These are phyloP conservation scores for Merops nubicus DNA, from an alignment of 2,113 vertebrate genomes.

Conservation along the genomic window DNA sequence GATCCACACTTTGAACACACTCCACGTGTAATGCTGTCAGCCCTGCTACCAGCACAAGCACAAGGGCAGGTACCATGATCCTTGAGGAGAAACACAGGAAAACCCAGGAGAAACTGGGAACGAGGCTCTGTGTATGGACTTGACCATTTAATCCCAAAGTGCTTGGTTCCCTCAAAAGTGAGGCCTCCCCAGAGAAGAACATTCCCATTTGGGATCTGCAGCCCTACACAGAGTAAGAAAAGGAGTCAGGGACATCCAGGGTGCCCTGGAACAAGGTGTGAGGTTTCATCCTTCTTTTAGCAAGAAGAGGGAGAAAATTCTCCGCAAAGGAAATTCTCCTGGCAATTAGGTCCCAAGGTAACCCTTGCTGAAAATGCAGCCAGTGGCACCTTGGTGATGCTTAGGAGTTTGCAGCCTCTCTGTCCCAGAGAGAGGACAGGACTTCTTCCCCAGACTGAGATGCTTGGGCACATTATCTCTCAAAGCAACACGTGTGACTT, in stretches of 20 bases:
- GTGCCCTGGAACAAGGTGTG: background rate
- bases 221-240: background rate
- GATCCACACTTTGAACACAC: background rate
- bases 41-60: background rate
- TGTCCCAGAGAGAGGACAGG: background rate
- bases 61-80: background rate
- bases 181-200: background rate
- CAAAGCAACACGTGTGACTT: background rate
- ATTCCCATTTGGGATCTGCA: background rate
- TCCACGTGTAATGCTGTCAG: background rate
- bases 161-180: background rate
- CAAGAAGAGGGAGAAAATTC: background rate
- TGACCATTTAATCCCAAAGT: background rate
- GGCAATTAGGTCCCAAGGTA: background rate
- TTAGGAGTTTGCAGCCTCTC: background rate
- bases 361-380: background rate
- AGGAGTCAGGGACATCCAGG: background rate
- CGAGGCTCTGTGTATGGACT: background rate
- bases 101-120: background rate
- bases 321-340: background rate
- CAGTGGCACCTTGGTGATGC: background rate
- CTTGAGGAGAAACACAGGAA: background rate
- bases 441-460: background rate
- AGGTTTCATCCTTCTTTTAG: background rate
- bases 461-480: background rate